phyloP scores from a whole-genome alignment of 1,140 invertebrate species.

The Habropoda laboriosa region DNA sequence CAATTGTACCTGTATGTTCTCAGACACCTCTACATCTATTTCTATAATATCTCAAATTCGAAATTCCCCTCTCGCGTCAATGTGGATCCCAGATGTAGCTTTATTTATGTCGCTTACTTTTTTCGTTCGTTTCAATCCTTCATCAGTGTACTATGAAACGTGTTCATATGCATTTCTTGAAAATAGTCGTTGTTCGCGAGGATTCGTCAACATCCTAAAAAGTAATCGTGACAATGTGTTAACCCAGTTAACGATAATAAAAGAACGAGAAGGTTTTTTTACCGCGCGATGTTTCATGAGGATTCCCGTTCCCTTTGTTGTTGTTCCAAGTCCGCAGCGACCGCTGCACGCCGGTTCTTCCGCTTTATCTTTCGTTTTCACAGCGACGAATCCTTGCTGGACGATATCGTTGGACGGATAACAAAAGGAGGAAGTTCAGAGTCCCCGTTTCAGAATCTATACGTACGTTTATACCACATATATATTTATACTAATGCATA shows the following conservation, averaged over 20 bases:
- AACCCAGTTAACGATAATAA: background rate
- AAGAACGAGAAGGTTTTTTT: background rate
- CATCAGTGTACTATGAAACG: background rate
- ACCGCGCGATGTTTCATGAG: background rate
- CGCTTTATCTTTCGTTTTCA: conserved; percentile 25
- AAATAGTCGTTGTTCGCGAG: background rate
- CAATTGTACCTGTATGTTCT: conserved; percentile 58
- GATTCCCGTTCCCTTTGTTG: background rate
- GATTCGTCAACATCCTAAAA: conserved; percentile 6
- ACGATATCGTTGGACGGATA: conserved; percentile 42
- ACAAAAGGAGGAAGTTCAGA: conserved; percentile 63
- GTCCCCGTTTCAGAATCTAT: conserved; percentile 36
- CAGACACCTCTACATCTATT: conserved; percentile 49
- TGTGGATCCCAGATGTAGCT: conserved; percentile 5
- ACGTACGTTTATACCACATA: conserved; percentile 8
- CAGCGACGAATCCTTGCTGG: conserved; percentile 35
- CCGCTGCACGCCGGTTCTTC: background rate
- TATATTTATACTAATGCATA: conserved; percentile 1
- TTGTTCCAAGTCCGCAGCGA: conserved; percentile 4
- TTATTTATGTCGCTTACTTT: background rate
- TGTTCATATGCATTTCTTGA: background rate
- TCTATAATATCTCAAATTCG: background rate
- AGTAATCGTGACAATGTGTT: background rate
- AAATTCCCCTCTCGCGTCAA: conserved; percentile 1
- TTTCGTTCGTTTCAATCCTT: background rate